Evolutionary conservation across 2,888 invertebrate genomes (phyloP), one percentile per base, ranked within the genome.

Genomic region (Abrostola tripartita): DNA sequence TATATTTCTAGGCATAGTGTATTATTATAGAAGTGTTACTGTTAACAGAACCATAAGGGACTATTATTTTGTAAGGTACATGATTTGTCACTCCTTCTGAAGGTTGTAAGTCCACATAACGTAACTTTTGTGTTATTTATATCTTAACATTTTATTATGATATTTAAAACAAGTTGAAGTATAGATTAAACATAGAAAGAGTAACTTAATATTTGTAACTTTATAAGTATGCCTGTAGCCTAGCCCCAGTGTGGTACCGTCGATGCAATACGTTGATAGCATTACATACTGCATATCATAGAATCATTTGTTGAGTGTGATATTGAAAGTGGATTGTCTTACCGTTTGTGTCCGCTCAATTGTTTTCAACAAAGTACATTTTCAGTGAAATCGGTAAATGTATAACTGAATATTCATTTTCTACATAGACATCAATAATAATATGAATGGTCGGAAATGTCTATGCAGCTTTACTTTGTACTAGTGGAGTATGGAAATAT

Each of bases 41-140:
- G 75, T 74, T 71, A 74, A 55, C 69, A 61, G 72, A 78, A 78
- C 72, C 78, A 76, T 81, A 78, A 84, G 88, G 88, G 89, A 89
- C 85, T 87, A 81, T 82, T 86, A 81, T 82, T 86, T 82, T 87
- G 84, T 85, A 87, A 84, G 82, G 78, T 75, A 77, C 78, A 81
- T 83, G 76, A 83, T 86, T 84, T 86, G 87, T 87, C 88, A 88
- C 88, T 92, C 91, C 92, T 92, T 93, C 88, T 85, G 86, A 93
- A 93, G 92, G 93, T 93, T 93, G 93, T 93, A 92, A 89, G 92
- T 92, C 91, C 90, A 91, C 81, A 81, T 92, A 91, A 90, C 85
- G 85, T 92, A 90, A 90, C 84, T 88, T 90, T 89, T 91, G 86
- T 90, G 89, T 92, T 93, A 90, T 91, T 91, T 92, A 89, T 91